Base-by-base conservation (phyloP, 2,113 vertebrate genomes). In the Antigone vipio region DNA sequence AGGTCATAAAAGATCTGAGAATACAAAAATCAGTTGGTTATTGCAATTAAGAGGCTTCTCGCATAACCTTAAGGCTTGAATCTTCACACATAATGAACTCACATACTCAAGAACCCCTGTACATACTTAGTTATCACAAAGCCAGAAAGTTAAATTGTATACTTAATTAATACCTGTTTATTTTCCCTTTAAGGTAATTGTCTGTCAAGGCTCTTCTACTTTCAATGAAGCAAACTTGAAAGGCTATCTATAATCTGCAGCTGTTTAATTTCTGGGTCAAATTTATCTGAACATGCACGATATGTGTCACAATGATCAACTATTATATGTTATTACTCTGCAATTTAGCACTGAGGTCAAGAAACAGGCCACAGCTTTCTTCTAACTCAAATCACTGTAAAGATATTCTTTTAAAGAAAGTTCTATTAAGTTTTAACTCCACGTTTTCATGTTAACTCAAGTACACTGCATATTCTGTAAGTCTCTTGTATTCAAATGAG, bases 1-100 rank as follows among this genome's bases (percentile, higher is more conserved):
- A 99, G 98, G 98, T 99, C 99, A 98, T 99, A 99, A 97, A 99
- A 99, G 97, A 99, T 99, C 99, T 99, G 98, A 53, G 91, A 97
- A 97, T 3, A 96, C 2, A 97, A 84, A 85, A 77, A 49, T 58
- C 72, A 86, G 49, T 89, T 55, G 55, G 27, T 92, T 85, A 88
- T 19, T 63, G 62, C 32, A 74, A 73, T 90, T 58, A 81, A 66
- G 11, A 77, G 9, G 30, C 69, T 68, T 68, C 47, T 71, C n/a
- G 74, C 42, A 58, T 10, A 96, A 44, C n/a, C 38, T 76, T 55
- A 59, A 76, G 29, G 26, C 34, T 83, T 60, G 8, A 77, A 77
- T 52, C 64, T 85, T 75, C 47, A 79, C 38, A 60, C 21, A 59
- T n/a, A 44, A 58, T 4, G 4, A 38, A 74, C 15, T 35, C 30